These are phyloP conservation scores for Apostichopus leukothele DNA, from an alignment of 53 echinoderm and acorn worm species.

Conservation along the genomic window DNA sequence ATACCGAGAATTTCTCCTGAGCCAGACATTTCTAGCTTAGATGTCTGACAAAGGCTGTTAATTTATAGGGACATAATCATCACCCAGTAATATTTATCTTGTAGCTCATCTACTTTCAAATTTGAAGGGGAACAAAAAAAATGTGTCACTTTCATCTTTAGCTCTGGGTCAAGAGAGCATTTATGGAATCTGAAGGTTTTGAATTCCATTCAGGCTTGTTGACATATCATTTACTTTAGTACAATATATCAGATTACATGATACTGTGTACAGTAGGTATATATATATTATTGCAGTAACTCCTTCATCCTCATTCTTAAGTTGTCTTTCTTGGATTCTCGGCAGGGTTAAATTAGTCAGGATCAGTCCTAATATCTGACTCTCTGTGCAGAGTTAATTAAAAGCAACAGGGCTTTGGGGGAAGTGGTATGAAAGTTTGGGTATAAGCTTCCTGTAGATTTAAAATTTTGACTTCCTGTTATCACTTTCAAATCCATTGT, in stretches of 20 bases:
- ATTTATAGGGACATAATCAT: constrained; percentile 1
- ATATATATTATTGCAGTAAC: too few species aligned
- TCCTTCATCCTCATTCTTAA: too few species aligned
- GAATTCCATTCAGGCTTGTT: not conserved
- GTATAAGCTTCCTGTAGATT: too few species aligned
- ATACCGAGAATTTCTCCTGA: not conserved
- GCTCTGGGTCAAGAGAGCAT: not conserved
- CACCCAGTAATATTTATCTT: constrained; percentile 1
- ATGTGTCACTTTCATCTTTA: not conserved
- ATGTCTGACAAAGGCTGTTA: not conserved
- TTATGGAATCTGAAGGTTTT: constrained; percentile 6
- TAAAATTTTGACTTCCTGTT: too few species aligned
- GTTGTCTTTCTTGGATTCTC: too few species aligned
- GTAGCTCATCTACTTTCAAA: not conserved
- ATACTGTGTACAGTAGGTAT: not conserved
- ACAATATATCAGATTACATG: not conserved
- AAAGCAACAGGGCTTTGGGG: too few species aligned
- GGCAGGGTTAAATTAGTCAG: too few species aligned
- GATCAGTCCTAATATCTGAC: too few species aligned
- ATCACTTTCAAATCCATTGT: too few species aligned
- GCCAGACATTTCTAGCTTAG: not conserved
- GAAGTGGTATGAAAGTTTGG: too few species aligned
- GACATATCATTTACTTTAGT: constrained; percentile 10
- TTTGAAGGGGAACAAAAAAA: not conserved
- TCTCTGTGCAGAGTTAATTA: too few species aligned